These are phyloP conservation scores for Lagria hirta DNA, from an alignment of 2,888 invertebrate species.

Conservation along the genomic window DNA sequence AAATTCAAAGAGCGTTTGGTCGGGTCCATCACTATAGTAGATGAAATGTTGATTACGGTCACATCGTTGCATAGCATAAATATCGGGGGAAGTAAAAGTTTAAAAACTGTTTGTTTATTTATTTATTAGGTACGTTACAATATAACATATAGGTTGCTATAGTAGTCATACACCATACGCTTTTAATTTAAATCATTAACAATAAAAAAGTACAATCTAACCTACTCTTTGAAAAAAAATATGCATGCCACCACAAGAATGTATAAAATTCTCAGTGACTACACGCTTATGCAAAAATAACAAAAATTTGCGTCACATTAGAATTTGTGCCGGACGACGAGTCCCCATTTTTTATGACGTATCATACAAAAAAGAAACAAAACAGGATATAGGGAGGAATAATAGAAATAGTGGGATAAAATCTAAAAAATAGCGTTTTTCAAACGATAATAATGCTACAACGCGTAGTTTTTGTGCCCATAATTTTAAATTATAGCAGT, in stretches of 20 bases:
- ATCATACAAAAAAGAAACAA: conserved; percentile 5
- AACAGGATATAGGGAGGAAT: conserved; percentile 9
- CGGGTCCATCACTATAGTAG: no score
- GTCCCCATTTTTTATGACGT: conserved; percentile 15
- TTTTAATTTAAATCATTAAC: conserved; percentile 47
- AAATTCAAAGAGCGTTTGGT: no score
- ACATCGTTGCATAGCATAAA: no score
- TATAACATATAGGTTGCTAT: conserved; percentile 54
- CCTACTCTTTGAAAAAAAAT: conserved; percentile 39
- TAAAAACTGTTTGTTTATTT: conserved; percentile 42
- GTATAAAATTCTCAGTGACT: conserved; percentile 28
- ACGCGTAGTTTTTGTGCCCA: conserved; percentile 36
- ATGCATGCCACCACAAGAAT: conserved; percentile 29
- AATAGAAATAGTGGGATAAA: conserved; percentile 16
- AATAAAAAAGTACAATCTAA: conserved; percentile 52
- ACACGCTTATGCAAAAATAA: conserved; percentile 24
- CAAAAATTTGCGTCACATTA: conserved; percentile 35
- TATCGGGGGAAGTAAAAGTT: no score
- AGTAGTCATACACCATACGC: conserved; percentile 51
- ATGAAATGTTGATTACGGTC: no score
- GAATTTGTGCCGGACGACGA: conserved; percentile 34
- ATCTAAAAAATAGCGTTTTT: conserved; percentile 24
- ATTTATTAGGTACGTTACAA: conserved; percentile 53
- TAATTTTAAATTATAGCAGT: conserved; percentile 35
- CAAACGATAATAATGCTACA: conserved; percentile 23